Conservation (phyloP, 1,140 invertebrate species). For the Hylaeus volcanicus region DNA sequence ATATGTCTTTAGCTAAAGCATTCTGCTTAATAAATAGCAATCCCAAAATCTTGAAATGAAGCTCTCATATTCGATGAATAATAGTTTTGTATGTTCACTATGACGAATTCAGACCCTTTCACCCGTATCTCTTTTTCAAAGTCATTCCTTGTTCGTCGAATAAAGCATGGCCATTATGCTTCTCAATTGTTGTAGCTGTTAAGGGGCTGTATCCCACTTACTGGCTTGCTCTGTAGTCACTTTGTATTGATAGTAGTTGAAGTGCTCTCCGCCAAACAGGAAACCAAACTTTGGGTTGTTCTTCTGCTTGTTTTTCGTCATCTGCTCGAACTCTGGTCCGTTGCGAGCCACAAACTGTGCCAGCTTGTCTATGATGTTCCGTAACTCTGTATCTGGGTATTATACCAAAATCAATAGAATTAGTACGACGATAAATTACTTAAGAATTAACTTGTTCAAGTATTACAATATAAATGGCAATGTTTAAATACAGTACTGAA, state of each 20-base stretch:
- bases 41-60: conserved; percentile 68
- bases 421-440: conserved; percentile 14
- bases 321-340: conserved; percentile 98
- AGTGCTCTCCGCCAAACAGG: conserved; percentile 97
- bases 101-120: conserved; percentile 65
- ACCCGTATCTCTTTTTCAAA: conserved; percentile 62
- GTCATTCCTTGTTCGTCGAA: conserved; percentile 63
- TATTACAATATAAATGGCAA: conserved; percentile 24
- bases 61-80: conserved; percentile 60
- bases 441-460: conserved; percentile 23
- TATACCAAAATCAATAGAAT: conserved; percentile 54
- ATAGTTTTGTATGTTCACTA: conserved; percentile 62
- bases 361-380: conserved; percentile 98
- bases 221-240: conserved; percentile 94
- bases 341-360: conserved; percentile 99
- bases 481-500: conserved; percentile 45
- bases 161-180: conserved; percentile 64
- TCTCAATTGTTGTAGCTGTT: conserved; percentile 72
- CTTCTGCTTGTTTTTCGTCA: conserved; percentile 98
- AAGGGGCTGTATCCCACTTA: conserved; percentile 82
- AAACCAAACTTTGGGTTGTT: conserved; percentile 98
- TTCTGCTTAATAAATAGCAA: conserved; percentile 67
- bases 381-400: conserved; percentile 91
- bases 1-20: conserved; percentile 61
- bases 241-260: conserved; percentile 98